Conservation (phyloP, 2,888 invertebrate species). For the Metallyticus violacea region DNA sequence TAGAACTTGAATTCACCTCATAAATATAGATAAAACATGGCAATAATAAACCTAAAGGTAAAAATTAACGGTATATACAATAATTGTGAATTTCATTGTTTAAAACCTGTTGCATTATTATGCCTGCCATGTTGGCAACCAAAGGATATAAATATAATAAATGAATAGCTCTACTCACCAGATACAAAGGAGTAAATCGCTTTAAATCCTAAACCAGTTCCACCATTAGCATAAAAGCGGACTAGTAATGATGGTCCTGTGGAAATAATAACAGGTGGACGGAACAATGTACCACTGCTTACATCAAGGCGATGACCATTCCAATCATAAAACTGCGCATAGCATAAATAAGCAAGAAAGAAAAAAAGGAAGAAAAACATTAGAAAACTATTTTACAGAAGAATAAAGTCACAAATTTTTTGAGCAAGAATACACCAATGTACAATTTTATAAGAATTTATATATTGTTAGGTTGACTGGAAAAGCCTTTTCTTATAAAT, state of each 20-base stretch:
- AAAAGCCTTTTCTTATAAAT: too few species aligned
- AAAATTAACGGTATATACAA: not conserved
- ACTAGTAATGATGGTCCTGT: constrained; percentile 61
- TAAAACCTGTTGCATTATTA: not conserved
- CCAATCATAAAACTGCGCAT: constrained; percentile 60
- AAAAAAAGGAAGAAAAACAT: not conserved
- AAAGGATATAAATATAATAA: not conserved
- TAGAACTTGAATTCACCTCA: not conserved
- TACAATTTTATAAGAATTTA: too few species aligned
- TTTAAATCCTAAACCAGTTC: constrained; percentile 63
- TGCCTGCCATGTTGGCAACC: not conserved
- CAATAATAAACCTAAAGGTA: not conserved
- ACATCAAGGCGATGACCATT: constrained; percentile 64
- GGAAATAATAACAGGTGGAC: constrained; percentile 65
- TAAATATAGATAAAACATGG: not conserved
- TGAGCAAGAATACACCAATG: too few species aligned
- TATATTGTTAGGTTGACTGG: too few species aligned
- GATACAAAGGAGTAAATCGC: constrained; percentile 56
- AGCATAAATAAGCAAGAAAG: not conserved
- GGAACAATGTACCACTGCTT: constrained; percentile 62
- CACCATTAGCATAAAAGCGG: constrained; percentile 69
- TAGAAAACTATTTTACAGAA: not conserved
- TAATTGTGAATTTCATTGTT: not conserved
- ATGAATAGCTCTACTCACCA: not conserved
- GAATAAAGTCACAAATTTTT: too few species aligned